Base-by-base conservation (phyloP, 2,888 invertebrate species). In the Biston stratarius region DNA sequence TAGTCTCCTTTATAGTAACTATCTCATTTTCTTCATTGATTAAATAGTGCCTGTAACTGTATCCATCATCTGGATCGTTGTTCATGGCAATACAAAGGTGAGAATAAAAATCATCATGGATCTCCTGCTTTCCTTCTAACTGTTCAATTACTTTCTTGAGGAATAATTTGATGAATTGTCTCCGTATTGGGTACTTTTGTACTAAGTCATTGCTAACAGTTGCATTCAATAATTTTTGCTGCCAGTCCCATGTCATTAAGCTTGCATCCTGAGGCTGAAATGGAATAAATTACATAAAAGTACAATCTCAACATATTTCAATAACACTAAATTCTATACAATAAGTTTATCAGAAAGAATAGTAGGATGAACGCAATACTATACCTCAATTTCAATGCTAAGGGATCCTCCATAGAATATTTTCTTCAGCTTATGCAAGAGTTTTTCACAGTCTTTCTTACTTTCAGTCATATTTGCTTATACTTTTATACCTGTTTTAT, bases 1-100 rank as follows among this genome's bases (percentile, higher is more conserved):
- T 95, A 66, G 96, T 96, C 87, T 97, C 97, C 74, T 95, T 95
- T 59, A 97, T 86, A 12, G 95, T 96, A 42, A 97, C 86, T 44
- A 89, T 83, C 71, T 82, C 84, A 73, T 65, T 74, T 62, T 88
- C 80, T 65, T 90, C 79, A 42, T 86, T 80, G 62, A 95, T 78
- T 48, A 94, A 61, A 83, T 96, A 97, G 85, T 97, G 97, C 61
- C 95, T 95, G 83, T 95, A 96, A 71, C 94, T 94, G 75, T 92
- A 95, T 10, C 82, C 80, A 14, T 87, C 82, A 49, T 82, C 72
- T 36, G 67, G 72, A 61, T 73, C 60, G 49, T 61, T 55, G 69
- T 93, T 88, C 84, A 96, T 91, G 64, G 94, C 83, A 40, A 86
- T 82, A 74, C 95, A 96, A 74, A 96, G 94, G 40, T 91, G 88